phyloP scores from a whole-genome alignment of 1,140 invertebrate species.

The Ooceraea biroi region DNA sequence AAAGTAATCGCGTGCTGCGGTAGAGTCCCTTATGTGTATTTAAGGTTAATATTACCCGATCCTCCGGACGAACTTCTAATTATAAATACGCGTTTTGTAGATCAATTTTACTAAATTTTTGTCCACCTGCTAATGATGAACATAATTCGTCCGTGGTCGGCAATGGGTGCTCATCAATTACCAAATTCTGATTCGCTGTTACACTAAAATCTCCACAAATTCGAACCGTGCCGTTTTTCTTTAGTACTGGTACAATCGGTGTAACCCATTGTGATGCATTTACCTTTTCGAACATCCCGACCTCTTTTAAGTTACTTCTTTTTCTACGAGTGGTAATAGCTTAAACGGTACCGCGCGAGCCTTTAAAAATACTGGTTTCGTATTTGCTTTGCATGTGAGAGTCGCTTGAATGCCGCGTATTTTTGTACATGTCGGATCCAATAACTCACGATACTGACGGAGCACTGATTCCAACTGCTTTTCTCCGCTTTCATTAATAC shows the following conservation, averaged over 20 bases:
- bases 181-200: not conserved
- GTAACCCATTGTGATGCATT: not conserved
- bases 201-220: no score
- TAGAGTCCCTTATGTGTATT: not conserved
- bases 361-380: not conserved
- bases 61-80: not conserved
- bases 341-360: not conserved
- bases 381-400: not conserved
- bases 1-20: not conserved
- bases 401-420: not conserved
- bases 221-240: not conserved
- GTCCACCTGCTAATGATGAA: not conserved
- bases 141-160: not conserved
- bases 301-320: not conserved
- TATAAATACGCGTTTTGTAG: no score
- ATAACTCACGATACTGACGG: not conserved
- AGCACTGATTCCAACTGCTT: not conserved
- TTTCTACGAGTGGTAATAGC: not conserved
- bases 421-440: not conserved
- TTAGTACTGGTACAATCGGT: no score
- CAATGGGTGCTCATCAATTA: not conserved
- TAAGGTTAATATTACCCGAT: not conserved
- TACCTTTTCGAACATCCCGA: not conserved
- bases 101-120: not conserved
- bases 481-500: not conserved